phyloP scores from a whole-genome alignment of 2,113 vertebrate genomes.

The Sceloporus tristichus region DNA sequence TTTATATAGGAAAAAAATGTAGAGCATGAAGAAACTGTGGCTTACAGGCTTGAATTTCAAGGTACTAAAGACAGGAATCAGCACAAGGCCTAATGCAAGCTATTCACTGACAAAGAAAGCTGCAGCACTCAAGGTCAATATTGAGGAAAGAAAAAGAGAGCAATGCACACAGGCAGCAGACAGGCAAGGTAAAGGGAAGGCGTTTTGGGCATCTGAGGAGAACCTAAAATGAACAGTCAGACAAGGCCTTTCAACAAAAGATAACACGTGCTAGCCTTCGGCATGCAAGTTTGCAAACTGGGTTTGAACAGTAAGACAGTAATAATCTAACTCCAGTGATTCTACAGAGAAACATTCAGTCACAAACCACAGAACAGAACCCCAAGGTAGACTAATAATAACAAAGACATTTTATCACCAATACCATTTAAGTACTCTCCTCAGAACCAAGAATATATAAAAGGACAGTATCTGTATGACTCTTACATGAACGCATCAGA shows the following conservation, averaged over 20 bases:
- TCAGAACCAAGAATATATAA: neutral
- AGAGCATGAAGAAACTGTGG: rapidly evolving
- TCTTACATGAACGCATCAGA: rapidly evolving
- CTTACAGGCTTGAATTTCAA: neutral
- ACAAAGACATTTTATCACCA: neutral
- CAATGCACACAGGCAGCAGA: constrained; percentile 55
- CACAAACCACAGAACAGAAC: constrained; percentile 20
- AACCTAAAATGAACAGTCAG: constrained; percentile 35
- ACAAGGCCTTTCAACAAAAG: constrained; percentile 37
- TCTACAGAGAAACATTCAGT: constrained; percentile 8
- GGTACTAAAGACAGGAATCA: constrained; percentile 4
- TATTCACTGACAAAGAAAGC: neutral
- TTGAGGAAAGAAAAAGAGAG: constrained; percentile 5
- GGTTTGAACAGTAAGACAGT: constrained; percentile 47
- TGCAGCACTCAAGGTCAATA: neutral
- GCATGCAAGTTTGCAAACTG: constrained; percentile 62
- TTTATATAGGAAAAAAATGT: neutral
- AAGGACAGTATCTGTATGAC: neutral
- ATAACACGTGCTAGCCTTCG: constrained; percentile 56
- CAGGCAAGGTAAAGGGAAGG: constrained; percentile 43
- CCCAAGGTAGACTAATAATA: neutral
- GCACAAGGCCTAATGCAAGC: constrained; percentile 13
- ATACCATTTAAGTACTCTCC: neutral
- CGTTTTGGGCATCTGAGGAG: constrained; percentile 17
- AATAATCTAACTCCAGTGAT: neutral